A percentile compares a stretch with the other conserved stretches of the same genome.
Evolutionary conservation across 2,113 vertebrate genomes (phyloP).

Genomic region (Pan troglodytes): DNA sequence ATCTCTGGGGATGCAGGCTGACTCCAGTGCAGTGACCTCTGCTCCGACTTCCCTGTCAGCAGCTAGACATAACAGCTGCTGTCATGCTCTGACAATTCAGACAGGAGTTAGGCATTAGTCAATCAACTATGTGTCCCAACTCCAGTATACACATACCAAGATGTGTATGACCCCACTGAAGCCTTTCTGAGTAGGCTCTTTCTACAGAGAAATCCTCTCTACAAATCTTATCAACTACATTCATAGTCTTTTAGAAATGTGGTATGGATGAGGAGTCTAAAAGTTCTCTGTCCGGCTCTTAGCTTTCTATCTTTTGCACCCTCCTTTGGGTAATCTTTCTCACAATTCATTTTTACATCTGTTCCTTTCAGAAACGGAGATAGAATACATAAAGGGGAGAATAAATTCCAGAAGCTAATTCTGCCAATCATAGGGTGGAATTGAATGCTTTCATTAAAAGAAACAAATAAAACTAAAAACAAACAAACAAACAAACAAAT

Average conservation of each 20-base stretch:
- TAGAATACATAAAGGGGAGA: neutral
- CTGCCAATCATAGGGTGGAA: neutral
- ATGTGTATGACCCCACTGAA: neutral
- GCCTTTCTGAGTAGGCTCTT: neutral
- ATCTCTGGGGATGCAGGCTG: neutral
- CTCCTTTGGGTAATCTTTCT: neutral
- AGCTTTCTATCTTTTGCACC: neutral
- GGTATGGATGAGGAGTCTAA: neutral
- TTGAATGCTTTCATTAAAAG: neutral
- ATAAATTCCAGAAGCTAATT: neutral
- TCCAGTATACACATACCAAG: neutral
- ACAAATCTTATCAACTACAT: neutral
- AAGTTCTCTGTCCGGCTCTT: neutral
- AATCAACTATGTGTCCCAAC: neutral
- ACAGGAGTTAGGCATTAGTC: neutral
- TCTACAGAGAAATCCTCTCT: neutral
- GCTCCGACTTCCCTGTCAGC: neutral
- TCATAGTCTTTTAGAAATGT: neutral
- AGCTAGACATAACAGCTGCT: neutral
- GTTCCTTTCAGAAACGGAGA: neutral
- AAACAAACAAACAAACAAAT: neutral
- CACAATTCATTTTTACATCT: neutral
- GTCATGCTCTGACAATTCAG: neutral
- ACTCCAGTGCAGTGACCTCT: neutral
- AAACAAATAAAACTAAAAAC: neutral